Base-by-base conservation (phyloP, 2,113 vertebrate species). In the Microcebus tavaratra region DNA sequence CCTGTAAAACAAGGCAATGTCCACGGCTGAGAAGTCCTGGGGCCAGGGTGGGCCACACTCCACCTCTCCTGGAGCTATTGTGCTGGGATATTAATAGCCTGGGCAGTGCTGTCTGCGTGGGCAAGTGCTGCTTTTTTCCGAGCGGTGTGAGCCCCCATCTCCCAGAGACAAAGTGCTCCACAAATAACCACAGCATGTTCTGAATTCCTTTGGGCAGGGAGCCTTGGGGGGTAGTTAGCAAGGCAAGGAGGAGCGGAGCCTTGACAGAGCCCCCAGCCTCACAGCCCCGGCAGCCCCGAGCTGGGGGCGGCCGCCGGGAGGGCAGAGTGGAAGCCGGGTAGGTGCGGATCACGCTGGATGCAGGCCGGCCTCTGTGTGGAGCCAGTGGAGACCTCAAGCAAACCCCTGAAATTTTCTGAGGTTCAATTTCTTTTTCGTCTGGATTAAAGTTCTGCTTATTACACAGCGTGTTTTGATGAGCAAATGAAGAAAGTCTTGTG, bases 141-240 rank as follows among this genome's bases (percentile, higher is more conserved):
- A 97, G 94, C 73, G 48, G 78, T 68, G 59, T 93, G 87, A 98
- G 95, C 88, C 96, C 96, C 91, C 95, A 97, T 94, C 95, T 97
- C 93, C 65, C 97, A 97, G 96, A 96, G 93, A 97, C 94, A 98
- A 98, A 98, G 87, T 76, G 57, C 79, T 93, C 98, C 90, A 90
- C 96, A 98, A 98, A 98, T 98, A 98, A 97, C 97, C 27, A 23
- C 70, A 23, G 91, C 97, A 34, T 98, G 95, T 81, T 98, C 93
- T 97, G 94, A 98, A 98, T 98, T 98, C 97, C 97, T 97, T 50
- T 73, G 86, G 25, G 79, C 45, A 96, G 59, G 48, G 96, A 95
- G 82, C 79, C 55, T 53, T 72, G 45, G n/a, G n/a, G 73, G 82
- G 89, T 96, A 94, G 92, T 92, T 89, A 90, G 72, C 39, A 87